phyloP scores from a whole-genome alignment of 2,797 vertebrate species.

The Euthynnus affinis region DNA sequence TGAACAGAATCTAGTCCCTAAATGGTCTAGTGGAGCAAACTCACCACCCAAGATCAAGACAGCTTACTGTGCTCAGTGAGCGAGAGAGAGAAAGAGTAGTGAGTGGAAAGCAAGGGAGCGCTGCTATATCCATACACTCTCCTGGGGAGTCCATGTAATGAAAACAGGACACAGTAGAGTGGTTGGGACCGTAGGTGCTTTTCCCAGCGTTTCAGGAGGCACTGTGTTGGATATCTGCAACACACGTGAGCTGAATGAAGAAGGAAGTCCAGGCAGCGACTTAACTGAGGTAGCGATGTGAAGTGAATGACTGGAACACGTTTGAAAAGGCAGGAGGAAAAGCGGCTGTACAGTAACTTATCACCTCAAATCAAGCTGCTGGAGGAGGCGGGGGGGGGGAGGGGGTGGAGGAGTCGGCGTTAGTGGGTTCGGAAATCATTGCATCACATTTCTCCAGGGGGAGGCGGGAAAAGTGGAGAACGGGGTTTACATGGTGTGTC shows the following conservation, averaged over 20 bases:
- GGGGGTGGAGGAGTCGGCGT: not conserved
- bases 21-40: conserved; percentile 65
- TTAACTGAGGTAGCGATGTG: conserved; percentile 38
- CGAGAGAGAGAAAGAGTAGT: conserved; percentile 27
- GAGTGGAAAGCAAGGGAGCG: conserved; percentile 30
- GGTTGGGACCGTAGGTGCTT: conserved; percentile 55
- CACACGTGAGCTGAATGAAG: conserved; percentile 57
- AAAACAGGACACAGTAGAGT: conserved; percentile 74
- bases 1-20: conserved; percentile 50
- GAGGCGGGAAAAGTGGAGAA: conserved; percentile 22
- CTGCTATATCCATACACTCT: conserved; percentile 59
- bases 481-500: conserved; percentile 39
- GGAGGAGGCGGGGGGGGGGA: not conserved
- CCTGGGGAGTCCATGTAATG: conserved; percentile 68
- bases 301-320: conserved; percentile 52
- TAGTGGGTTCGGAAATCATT: conserved; percentile 54
- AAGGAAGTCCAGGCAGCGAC: conserved; percentile 37
- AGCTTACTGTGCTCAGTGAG: conserved; percentile 67
- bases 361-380: conserved; percentile 56
- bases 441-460: conserved; percentile 54
- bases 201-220: conserved; percentile 53
- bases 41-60: conserved; percentile 56
- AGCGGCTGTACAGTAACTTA: conserved; percentile 50
- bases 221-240: conserved; percentile 50
- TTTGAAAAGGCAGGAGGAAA: conserved; percentile 34